phyloP scores from a whole-genome alignment of 2,888 invertebrate species.

The Hartigia nigra region DNA sequence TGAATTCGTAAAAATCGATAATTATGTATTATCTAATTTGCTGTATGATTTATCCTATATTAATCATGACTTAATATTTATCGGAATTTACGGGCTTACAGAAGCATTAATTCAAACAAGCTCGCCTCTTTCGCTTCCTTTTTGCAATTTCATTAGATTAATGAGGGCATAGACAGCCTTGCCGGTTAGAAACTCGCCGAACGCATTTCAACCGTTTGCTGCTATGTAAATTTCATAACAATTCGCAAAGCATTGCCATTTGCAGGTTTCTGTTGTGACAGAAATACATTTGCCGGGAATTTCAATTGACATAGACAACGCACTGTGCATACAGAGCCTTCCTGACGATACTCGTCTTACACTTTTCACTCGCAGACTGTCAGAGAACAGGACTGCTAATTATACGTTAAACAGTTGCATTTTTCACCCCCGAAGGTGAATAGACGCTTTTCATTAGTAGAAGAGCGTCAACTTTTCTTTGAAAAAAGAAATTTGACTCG shows the following conservation, averaged over 20 bases:
- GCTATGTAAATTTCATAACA: background rate
- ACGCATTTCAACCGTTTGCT: background rate
- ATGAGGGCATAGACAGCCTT: background rate
- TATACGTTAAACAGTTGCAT: background rate
- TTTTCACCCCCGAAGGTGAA: background rate
- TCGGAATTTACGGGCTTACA: background rate
- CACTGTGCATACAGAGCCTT: background rate
- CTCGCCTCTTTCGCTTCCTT: background rate
- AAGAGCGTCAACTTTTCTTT: background rate
- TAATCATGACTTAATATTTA: background rate
- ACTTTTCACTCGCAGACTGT: background rate
- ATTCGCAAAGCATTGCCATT: background rate
- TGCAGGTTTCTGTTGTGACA: background rate
- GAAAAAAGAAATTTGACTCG: background rate
- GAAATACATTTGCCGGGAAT: background rate
- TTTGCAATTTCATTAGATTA: background rate
- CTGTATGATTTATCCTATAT: background rate
- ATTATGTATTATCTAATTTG: background rate
- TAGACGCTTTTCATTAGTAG: background rate
- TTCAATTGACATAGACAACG: background rate
- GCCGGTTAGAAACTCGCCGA: background rate
- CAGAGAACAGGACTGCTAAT: background rate
- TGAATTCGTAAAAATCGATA: background rate
- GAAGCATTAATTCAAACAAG: background rate
- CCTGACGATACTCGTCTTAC: background rate